Evolutionary conservation across 2,888 invertebrate genomes (phyloP), one percentile per base, ranked within the genome.

Genomic region (Sthenelais limicola): DNA sequence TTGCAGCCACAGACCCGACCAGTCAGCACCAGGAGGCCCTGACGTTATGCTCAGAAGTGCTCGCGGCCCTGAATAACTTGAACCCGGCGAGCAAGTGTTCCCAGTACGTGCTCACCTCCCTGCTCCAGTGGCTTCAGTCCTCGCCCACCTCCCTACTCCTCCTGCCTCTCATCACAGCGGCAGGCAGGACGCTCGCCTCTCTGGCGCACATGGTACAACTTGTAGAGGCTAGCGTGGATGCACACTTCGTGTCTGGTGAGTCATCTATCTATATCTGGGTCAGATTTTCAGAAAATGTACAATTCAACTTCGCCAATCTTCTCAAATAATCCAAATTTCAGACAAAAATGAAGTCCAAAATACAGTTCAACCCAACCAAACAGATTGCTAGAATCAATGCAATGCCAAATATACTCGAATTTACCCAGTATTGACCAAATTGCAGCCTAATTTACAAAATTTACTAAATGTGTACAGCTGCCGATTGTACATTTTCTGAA

Each of bases 71-170:
- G 12, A 86, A 86, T 77, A 84, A 83, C 80, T 82, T 84, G 76
- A 85, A 85, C 77, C 84, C 86, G 21, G 81, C 82, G 35, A 80
- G 81, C 68, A 68, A 77, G 43, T 78, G 79, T 49, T 72, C 76
- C 49, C 54, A 74, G 4, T 75, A 80, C 48, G 76, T 85, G 73
- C 78, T 82, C 74, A 75, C 76, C 43, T 80, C 82, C 28, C 74
- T 85, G 51, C 73, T 80, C 32, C 79, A 83, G 56, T 87, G 87
- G 87, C 71, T 86, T 24, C 76, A 80, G 71, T 82, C 81, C 48
- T 87, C 86, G 0, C 83, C 85, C 15, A 79, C 82, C 72, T 85
- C 85, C 72, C 78, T 82, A 28, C 79, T 87, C 18, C 78, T 87
- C 69, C 77, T 82, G 43, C 85, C 86, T 0, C 79, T 84, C 76